Conservation (phyloP, 2,797 vertebrate genomes). For the Bufotes viridis region DNA sequence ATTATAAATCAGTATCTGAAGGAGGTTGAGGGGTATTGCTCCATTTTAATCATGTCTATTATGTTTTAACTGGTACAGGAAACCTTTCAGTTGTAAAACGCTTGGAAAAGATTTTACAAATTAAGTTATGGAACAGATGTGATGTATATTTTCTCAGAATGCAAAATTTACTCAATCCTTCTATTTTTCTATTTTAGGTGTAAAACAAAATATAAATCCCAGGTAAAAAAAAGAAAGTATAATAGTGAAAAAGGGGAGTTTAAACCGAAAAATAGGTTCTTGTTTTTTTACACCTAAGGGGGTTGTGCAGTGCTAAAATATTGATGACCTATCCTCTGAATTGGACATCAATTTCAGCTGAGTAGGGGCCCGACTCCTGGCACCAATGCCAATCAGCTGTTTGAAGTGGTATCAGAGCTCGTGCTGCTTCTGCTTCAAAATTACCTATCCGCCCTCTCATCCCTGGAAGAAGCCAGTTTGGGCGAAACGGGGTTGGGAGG, state of each 20-base stretch:
- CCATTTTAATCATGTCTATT: slow-evolving; percentile 44
- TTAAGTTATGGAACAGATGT: not conserved
- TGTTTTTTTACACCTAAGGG: too few species aligned
- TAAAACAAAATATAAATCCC: not conserved
- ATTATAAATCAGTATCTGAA: slow-evolving; percentile 80
- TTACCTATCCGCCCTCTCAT: too few species aligned
- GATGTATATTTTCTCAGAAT: not conserved
- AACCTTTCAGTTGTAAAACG: not conserved
- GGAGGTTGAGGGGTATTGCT: slow-evolving; percentile 57
- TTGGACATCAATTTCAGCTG: too few species aligned
- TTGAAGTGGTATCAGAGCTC: too few species aligned
- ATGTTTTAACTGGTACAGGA: not conserved
- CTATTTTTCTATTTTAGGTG: not conserved
- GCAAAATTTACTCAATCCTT: not conserved
- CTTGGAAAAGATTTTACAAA: not conserved
- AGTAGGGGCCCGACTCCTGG: too few species aligned
- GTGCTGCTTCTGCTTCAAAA: too few species aligned
- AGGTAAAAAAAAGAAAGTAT: not conserved
- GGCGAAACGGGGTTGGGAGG: too few species aligned
- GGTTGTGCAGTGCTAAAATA: not conserved
- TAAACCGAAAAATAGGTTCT: too few species aligned
- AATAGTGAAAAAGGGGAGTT: too few species aligned
- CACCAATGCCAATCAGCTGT: too few species aligned
- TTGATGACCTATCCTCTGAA: too few species aligned
- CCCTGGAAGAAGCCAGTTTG: too few species aligned